Conservation (phyloP, 2,113 vertebrate genomes). For the Ictidomys tridecemlineatus region DNA sequence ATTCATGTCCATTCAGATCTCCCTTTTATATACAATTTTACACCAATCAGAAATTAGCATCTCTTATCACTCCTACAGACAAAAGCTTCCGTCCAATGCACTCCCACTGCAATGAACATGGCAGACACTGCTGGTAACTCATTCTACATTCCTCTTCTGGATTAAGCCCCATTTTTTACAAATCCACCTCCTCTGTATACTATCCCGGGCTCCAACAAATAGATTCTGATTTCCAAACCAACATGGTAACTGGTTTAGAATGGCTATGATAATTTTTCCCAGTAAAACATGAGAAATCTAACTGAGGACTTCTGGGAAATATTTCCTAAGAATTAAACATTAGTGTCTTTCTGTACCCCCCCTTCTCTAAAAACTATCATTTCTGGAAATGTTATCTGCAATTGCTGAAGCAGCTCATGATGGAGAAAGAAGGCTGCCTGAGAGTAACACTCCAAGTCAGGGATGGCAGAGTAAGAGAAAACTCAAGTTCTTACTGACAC, state of each 20-base stretch:
- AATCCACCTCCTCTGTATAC: background rate
- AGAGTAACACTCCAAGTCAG: background rate
- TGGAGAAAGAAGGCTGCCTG: background rate
- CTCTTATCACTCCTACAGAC: background rate
- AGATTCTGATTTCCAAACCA: constrained; percentile 17
- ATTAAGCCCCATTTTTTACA: background rate
- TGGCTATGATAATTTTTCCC: background rate
- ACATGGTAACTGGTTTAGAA: background rate
- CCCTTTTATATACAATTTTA: background rate
- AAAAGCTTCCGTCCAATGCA: background rate
- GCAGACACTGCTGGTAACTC: background rate
- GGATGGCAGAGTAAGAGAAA: background rate
- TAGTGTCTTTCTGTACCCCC: background rate
- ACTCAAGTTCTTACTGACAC: background rate
- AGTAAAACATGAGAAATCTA: background rate
- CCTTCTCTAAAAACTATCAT: background rate
- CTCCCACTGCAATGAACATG: rapidly evolving
- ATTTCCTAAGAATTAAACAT: constrained; percentile 3
- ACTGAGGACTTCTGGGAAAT: background rate
- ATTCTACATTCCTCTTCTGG: background rate
- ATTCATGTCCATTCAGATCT: background rate
- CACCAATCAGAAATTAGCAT: background rate
- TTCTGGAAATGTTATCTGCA: background rate
- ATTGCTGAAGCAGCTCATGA: background rate
- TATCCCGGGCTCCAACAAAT: background rate